These are phyloP conservation scores for Craseonycteris thonglongyai DNA, from an alignment of 2,113 vertebrate genomes.

Conservation along the genomic window DNA sequence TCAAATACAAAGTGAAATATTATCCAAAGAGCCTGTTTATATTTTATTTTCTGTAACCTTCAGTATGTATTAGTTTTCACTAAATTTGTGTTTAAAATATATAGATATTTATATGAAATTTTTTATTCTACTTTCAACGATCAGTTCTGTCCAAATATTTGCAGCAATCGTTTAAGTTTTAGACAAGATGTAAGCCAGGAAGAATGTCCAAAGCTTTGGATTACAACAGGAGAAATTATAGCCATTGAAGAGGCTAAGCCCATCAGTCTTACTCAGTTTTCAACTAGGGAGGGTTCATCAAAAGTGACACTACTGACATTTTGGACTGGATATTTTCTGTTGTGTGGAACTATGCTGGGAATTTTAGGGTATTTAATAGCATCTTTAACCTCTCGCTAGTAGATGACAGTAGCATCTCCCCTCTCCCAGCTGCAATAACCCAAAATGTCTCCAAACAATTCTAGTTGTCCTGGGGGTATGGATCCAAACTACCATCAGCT, in stretches of 20 bases:
- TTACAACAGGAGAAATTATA: background rate
- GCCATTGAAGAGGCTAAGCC: background rate
- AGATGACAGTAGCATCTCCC: background rate
- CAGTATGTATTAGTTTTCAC: background rate
- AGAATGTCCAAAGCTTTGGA: background rate
- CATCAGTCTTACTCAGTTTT: background rate
- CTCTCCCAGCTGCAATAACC: background rate
- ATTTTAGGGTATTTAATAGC: background rate
- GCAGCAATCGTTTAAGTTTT: background rate
- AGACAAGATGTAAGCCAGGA: background rate
- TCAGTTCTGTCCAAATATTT: background rate
- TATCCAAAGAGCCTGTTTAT: background rate
- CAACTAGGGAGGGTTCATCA: background rate
- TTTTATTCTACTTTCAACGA: background rate
- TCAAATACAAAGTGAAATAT: constrained; percentile 22
- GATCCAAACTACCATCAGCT: background rate
- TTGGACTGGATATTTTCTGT: background rate
- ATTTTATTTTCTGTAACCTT: background rate
- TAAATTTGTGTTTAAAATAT: background rate
- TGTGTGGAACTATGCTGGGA: background rate
- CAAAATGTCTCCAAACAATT: background rate
- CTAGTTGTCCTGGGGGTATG: background rate
- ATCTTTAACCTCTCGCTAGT: background rate
- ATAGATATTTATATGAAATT: background rate
- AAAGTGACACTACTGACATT: background rate